Evolutionary conservation across 1,140 invertebrate genomes (phyloP).

Genomic region (Drosophila mojavensis): DNA sequence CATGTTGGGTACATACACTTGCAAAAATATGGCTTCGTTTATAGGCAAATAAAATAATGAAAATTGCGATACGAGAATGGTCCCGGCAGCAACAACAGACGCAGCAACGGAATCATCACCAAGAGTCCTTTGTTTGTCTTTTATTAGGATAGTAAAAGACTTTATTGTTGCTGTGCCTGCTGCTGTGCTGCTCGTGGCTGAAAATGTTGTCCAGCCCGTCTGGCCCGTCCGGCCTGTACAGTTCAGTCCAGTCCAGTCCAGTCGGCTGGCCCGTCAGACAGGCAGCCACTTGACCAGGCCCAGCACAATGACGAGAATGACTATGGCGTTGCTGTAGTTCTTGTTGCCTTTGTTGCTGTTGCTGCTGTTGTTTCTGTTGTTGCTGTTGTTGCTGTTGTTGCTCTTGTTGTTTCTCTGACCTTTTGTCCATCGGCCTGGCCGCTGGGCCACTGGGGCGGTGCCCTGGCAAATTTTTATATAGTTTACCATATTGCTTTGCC

Average conservation of each 20-base stretch:
- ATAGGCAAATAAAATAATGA: slow-evolving; percentile 84
- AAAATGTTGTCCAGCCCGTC: slow-evolving; percentile 16
- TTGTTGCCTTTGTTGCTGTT: slow-evolving; percentile 1
- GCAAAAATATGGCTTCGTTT: slow-evolving; percentile 80
- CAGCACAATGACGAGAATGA: slow-evolving; percentile 77
- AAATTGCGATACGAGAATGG: slow-evolving; percentile 77
- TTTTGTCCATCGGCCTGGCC: slow-evolving; percentile 63
- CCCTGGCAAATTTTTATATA: slow-evolving; percentile 76
- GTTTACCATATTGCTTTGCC: slow-evolving; percentile 75
- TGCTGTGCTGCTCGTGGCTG: slow-evolving; percentile 34
- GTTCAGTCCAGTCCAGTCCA: background rate
- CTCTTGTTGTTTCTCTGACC: slow-evolving; percentile 39
- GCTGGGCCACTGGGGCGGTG: slow-evolving; percentile 26
- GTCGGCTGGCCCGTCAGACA: slow-evolving; percentile 14
- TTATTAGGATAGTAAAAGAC: slow-evolving; percentile 82
- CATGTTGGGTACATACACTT: slow-evolving; percentile 52
- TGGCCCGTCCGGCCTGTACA: background rate
- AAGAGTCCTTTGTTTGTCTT: slow-evolving; percentile 78
- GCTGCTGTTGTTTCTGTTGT: background rate
- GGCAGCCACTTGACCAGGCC: slow-evolving; percentile 73
- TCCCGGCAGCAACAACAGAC: slow-evolving; percentile 31
- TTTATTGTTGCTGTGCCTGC: slow-evolving; percentile 67
- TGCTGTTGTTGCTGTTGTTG: slow-evolving; percentile 1
- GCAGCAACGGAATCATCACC: slow-evolving; percentile 44
- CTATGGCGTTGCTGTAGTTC: slow-evolving; percentile 59